Conservation (phyloP, 2,797 vertebrate genomes). For the Artibeus jamaicensis region DNA sequence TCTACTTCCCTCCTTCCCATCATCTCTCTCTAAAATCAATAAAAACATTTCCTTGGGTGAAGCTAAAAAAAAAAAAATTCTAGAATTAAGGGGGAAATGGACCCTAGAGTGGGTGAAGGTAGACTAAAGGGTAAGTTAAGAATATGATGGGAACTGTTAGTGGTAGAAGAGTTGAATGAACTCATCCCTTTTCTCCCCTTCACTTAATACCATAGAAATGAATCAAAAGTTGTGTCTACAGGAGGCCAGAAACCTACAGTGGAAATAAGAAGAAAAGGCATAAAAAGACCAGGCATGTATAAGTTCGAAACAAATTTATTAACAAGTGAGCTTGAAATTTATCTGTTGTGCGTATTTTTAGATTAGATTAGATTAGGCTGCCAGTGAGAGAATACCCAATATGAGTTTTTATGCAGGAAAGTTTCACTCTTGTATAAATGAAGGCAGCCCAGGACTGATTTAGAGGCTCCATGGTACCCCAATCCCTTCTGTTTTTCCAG, state of each 20-base stretch:
- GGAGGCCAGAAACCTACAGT: neutral
- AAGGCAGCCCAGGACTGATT: neutral
- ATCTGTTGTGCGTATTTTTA: neutral
- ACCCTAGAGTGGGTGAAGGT: neutral
- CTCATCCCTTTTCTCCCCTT: neutral
- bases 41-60: neutral
- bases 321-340: constrained; percentile 4
- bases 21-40: neutral
- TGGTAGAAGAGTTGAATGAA: neutral
- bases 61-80: neutral
- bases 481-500: neutral
- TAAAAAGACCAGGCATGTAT: neutral
- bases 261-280: neutral
- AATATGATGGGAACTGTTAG: neutral
- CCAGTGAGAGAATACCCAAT: neutral
- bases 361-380: neutral
- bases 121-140: neutral
- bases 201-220: neutral
- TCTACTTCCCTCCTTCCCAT: neutral
- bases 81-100: neutral
- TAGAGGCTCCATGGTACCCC: neutral
- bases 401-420: neutral
- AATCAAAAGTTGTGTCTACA: neutral
- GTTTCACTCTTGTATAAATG: neutral
- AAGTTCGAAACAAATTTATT: neutral